Evolutionary conservation across 2,113 vertebrate genomes (phyloP), one percentile per base, ranked within the genome.

Genomic region (Dolichotis patagonum): DNA sequence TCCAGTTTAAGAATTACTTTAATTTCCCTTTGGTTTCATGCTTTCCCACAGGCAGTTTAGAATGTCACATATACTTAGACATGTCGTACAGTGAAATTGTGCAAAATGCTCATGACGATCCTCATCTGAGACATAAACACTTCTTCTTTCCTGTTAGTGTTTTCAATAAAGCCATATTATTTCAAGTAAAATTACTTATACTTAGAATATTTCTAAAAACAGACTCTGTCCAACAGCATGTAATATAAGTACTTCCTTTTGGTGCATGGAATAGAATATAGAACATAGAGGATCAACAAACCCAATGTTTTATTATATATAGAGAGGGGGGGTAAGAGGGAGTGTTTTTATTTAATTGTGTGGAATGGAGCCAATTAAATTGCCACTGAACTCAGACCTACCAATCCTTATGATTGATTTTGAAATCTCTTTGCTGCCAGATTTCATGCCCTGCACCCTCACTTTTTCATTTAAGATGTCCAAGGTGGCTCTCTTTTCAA

Each of bases 21-120:
- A 96, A 97, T 97, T 97, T 97, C 94, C 96, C 88, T 81, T 95
- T 96, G 95, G 96, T 94, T 94, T 96, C 26, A 92, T 93, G 96
- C 82, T 94, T 80, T 97, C 97, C 84, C 94, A 56, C 54, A 93
- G 54, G 96, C 95, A 92, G 91, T 97, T 97, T 95, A 88, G 60
- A 96, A 93, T 93, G 97, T 95, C 97, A 96, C 81, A 96, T 90
- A 30, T 49, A 97, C 65, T 98, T 98, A 97, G 71, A 87, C 24
- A 85, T 0, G 5, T 84, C 82, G 88, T 95, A 58, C 81, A 97
- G 87, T 96, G 60, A 92, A 82, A 92, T 73, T 94, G 35, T 92
- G 80, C 32, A 96, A 58, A 87, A 63, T 46, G 2, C 93, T 98
- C 94, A 91, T 90, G 97, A 95, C 43, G 96, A 60, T 81, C 84